phyloP scores from a whole-genome alignment of 2,113 vertebrate genomes.

The Lycaon pictus region DNA sequence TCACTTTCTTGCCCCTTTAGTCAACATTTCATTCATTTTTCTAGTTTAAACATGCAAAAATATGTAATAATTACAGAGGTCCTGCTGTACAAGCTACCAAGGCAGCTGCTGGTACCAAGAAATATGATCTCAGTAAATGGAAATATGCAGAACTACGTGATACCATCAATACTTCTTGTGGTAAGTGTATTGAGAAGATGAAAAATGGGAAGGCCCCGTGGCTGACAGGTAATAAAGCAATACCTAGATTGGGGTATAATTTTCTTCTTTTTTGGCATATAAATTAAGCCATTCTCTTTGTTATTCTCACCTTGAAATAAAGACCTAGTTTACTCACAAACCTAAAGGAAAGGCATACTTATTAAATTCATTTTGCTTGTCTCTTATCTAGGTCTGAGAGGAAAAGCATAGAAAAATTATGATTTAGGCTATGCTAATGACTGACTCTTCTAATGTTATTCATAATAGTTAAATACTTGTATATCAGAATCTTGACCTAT shows the following conservation, averaged over 20 bases:
- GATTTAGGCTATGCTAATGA: not conserved
- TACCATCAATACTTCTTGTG: constrained; percentile 98
- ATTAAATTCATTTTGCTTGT: not conserved
- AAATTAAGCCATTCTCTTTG: not conserved
- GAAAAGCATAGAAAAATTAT: not conserved
- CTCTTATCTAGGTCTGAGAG: not conserved
- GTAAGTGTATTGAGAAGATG: constrained; percentile 84
- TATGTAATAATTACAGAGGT: constrained; percentile 87
- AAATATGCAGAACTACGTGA: constrained; percentile 98
- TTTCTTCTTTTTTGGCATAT: not conserved
- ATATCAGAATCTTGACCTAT: not conserved
- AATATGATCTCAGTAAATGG: constrained; percentile 98
- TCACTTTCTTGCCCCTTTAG: constrained; percentile 15
- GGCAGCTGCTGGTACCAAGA: constrained; percentile 93
- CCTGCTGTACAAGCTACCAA: constrained; percentile 95
- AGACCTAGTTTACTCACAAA: not conserved
- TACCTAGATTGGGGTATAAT: not conserved
- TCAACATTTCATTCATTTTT: constrained; percentile 56
- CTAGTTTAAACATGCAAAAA: constrained; percentile 52
- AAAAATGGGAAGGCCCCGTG: no score
- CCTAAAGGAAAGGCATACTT: not conserved
- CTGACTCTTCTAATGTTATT: not conserved
- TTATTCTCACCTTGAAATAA: constrained; percentile 33
- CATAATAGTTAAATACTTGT: not conserved
- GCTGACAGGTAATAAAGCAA: not conserved